These are phyloP conservation scores for Phengaris alcon DNA, from an alignment of 2,888 invertebrate genomes.

Conservation along the genomic window DNA sequence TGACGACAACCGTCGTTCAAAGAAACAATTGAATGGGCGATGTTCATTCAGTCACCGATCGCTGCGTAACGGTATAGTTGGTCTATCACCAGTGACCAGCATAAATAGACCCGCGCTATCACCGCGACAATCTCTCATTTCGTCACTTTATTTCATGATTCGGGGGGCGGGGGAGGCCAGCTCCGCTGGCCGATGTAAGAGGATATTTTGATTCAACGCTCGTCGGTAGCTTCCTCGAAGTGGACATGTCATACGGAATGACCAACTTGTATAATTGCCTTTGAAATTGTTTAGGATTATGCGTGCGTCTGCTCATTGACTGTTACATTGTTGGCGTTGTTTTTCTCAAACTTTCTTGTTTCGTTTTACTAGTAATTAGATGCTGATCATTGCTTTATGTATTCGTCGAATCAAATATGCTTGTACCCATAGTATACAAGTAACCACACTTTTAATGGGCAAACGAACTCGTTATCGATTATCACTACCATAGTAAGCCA, in stretches of 20 bases:
- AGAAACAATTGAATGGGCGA: slow-evolving; percentile 64
- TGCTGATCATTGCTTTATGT: background rate
- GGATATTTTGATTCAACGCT: slow-evolving; percentile 71
- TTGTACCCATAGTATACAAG: background rate
- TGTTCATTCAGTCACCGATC: slow-evolving; percentile 70
- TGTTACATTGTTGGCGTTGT: background rate
- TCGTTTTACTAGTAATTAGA: background rate
- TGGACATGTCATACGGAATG: slow-evolving; percentile 50
- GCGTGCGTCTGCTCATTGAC: slow-evolving; percentile 29
- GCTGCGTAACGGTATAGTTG: slow-evolving; percentile 61
- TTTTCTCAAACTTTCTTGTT: slow-evolving; percentile 27
- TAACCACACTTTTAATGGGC: too few species aligned
- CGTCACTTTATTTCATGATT: slow-evolving; percentile 30
- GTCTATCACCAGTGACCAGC: slow-evolving; percentile 57
- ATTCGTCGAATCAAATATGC: background rate
- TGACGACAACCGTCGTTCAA: slow-evolving; percentile 48
- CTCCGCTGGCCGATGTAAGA: slow-evolving; percentile 48
- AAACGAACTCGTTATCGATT: too few species aligned
- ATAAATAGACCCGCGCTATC: slow-evolving; percentile 35
- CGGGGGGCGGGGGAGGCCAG: slow-evolving; percentile 34
- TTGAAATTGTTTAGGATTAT: slow-evolving; percentile 37
- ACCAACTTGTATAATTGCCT: slow-evolving; percentile 39
- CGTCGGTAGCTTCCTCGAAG: slow-evolving; percentile 71
- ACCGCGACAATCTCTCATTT: slow-evolving; percentile 30
- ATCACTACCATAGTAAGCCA: too few species aligned